Percentiles rank a stretch among this genome's conserved stretches.
Conservation (phyloP, 2,113 vertebrate species). For the Myanophis thanlyinensis region DNA sequence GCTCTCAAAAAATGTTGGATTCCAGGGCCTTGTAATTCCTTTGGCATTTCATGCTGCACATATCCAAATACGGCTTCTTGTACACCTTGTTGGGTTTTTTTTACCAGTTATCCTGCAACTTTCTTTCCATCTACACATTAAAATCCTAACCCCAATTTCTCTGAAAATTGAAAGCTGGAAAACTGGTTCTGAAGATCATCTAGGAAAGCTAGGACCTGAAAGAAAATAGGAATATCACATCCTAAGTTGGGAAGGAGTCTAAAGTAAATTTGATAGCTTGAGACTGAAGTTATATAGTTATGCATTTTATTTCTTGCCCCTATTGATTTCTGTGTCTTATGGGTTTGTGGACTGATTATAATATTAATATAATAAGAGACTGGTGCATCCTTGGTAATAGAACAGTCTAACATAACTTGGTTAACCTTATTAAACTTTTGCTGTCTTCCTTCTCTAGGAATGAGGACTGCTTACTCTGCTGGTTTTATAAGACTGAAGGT, state of each 20-base stretch:
- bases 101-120: neutral
- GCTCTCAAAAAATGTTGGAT: neutral
- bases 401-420: neutral
- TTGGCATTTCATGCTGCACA: neutral
- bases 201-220: neutral
- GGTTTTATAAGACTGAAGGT: neutral
- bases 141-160: neutral
- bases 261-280: too few relatives aligned
- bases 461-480: neutral
- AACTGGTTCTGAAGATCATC: neutral
- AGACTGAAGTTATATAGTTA: neutral
- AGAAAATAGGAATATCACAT: neutral
- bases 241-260: neutral
- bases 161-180: neutral
- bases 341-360: neutral
- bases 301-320: neutral
- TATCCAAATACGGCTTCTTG: neutral
- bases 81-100: neutral
- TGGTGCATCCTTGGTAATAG: neutral
- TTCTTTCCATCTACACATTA: neutral
- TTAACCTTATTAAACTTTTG: neutral
- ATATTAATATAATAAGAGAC: neutral
- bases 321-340: neutral
- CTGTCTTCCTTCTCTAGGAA: neutral
- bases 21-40: neutral